Conservation (phyloP, 1,140 invertebrate species). For the Eubasilissa regina region DNA sequence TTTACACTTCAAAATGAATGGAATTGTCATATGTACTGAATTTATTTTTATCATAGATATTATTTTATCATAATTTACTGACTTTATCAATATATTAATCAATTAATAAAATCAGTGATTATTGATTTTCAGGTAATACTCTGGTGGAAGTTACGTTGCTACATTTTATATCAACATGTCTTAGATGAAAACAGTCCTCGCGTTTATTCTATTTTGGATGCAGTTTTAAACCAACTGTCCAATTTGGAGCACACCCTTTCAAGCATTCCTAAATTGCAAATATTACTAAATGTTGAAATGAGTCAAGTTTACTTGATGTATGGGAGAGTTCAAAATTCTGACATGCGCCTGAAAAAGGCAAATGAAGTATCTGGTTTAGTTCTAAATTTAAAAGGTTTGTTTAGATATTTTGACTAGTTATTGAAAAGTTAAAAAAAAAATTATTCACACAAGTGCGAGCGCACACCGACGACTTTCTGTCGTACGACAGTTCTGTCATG, state of each 20-base stretch:
- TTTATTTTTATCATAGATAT: no score
- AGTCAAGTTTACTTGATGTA: conserved; percentile 83
- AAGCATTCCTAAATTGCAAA: conserved; percentile 70
- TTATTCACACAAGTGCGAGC: no score
- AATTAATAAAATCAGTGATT: no score
- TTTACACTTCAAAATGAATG: no score
- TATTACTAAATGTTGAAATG: conserved; percentile 83
- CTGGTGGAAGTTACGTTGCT: conserved; percentile 84
- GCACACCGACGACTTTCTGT: no score
- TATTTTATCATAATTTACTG: no score
- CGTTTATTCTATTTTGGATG: conserved; percentile 77
- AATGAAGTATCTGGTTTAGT: conserved; percentile 76
- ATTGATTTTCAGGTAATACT: conserved; percentile 66
- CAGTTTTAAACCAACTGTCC: conserved; percentile 73
- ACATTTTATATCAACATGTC: conserved; percentile 82
- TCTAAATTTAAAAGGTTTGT: conserved; percentile 77
- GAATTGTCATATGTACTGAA: no score
- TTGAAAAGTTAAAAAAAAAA: no score
- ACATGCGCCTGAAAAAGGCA: conserved; percentile 78
- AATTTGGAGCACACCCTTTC: conserved; percentile 66
- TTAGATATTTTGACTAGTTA: conserved; percentile 44
- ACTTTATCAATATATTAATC: no score
- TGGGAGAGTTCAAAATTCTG: conserved; percentile 79
- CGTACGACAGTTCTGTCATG: no score
- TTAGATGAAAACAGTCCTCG: conserved; percentile 81